Evolutionary conservation across 2,888 invertebrate species (phyloP), one percentile per base, ranked within the genome.

Genomic region (Mallateleia sp.): DNA sequence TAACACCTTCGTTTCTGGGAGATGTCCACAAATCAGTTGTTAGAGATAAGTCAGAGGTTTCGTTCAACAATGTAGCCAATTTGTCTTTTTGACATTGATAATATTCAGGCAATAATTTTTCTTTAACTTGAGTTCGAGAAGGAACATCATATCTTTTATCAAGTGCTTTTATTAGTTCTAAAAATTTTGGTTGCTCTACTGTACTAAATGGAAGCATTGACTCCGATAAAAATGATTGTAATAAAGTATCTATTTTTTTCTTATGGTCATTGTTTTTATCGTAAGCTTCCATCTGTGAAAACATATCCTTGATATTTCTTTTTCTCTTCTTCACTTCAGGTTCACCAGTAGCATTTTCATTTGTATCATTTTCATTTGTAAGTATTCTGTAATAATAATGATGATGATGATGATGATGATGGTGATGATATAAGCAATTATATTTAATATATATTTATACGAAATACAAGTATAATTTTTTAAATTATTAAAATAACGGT

Each of bases 221-320:
- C 5, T 25, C 25, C 1, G 15, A 24, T 54, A 54, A 54, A 54
- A 25, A 54, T 25, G 25, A 24, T 25, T 25, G 3, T 54, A 54
- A 54, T 54, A 54, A 54, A 15, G 2, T 14, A 54, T 25, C 54
- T 15, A 54, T 25, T 2, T 54, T 54, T 25, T 54, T 54, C 24
- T 54, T 24, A 25, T 25, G 1, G 2, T 54, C 15, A 15, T 25
- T 54, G 15, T 22, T 54, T 25, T 54, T 54, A 11, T 25, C 54
- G 25, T 54, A 54, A 2, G 15, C 15, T 54, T 54, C 54, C 54
- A 54, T 54, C 25, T n/a, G 22, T 14, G 11, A 9, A 54, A 54
- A 54, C 25, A 54, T 24, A 54, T 54, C 54, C 25, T 54, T 54
- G 25, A 54, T 54, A 2, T 5, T 14, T 54, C 54, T 54, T 54